phyloP scores from a whole-genome alignment of 2,888 invertebrate species.

The Aricia artaxerxes region DNA sequence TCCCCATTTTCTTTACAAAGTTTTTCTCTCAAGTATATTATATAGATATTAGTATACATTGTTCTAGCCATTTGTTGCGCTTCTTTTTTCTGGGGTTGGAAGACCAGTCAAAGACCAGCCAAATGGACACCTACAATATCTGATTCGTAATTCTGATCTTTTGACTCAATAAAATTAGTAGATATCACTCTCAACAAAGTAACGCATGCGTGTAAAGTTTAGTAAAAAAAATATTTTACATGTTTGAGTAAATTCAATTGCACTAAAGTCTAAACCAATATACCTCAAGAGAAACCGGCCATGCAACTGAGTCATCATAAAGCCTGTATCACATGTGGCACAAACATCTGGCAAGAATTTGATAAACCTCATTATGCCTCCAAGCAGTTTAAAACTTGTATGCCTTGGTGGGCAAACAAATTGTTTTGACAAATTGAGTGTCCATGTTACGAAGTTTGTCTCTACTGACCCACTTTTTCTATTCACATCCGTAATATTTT shows the following conservation, averaged over 20 bases:
- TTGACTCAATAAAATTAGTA: not conserved
- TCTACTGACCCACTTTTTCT: not conserved
- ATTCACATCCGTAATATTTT: not conserved
- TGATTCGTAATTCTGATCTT: too few relatives aligned
- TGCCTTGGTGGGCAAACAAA: not conserved
- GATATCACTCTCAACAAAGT: too few relatives aligned
- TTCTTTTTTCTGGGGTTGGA: not conserved
- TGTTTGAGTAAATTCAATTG: not conserved
- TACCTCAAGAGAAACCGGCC: not conserved
- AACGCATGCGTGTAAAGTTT: too few relatives aligned
- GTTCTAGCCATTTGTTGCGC: not conserved
- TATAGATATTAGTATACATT: not conserved
- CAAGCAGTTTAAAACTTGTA: slow-evolving; percentile 1
- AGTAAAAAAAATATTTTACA: not conserved
- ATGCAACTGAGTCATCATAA: not conserved
- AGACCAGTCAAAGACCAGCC: too few relatives aligned
- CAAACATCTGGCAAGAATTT: slow-evolving; percentile 20
- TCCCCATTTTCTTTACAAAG: too few relatives aligned
- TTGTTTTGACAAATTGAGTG: slow-evolving; percentile 9
- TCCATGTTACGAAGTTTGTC: not conserved
- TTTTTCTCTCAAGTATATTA: too few relatives aligned
- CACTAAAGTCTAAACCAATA: not conserved
- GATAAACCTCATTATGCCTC: not conserved
- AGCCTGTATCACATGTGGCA: slow-evolving; percentile 21
- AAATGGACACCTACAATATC: too few relatives aligned